Evolutionary conservation across 2,113 vertebrate species (phyloP).

Genomic region (Microtus oregoni): DNA sequence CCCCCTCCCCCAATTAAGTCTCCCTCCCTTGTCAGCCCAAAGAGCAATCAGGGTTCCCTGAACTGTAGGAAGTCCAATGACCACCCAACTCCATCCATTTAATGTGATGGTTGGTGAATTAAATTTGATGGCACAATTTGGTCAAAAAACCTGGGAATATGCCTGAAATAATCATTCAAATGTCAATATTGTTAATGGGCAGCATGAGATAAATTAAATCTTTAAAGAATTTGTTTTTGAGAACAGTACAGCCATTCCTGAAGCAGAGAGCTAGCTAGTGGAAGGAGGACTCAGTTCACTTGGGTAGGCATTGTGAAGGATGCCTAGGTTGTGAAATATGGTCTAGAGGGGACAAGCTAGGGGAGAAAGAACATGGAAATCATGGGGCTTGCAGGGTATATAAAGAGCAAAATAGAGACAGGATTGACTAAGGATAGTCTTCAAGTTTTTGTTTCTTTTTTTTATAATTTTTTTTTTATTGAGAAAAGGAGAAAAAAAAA

Average conservation of each 20-base stretch:
- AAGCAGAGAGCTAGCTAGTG: background rate
- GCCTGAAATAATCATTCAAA: background rate
- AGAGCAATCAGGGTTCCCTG: too few relatives aligned
- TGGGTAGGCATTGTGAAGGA: background rate
- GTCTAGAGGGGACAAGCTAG: background rate
- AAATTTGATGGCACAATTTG: background rate
- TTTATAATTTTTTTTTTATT: too few relatives aligned
- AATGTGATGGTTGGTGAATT: background rate
- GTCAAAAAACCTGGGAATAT: background rate
- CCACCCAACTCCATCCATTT: background rate
- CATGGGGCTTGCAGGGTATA: background rate
- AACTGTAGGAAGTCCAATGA: too few relatives aligned
- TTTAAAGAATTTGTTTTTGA: background rate
- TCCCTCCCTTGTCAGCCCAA: too few relatives aligned
- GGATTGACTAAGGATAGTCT: background rate
- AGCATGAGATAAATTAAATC: background rate
- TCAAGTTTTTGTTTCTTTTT: too few relatives aligned
- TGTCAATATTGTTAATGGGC: background rate
- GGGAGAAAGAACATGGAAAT: background rate
- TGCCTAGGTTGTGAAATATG: background rate
- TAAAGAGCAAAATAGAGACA: background rate
- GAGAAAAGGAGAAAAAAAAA: too few relatives aligned
- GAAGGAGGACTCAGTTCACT: background rate
- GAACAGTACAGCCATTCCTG: background rate
- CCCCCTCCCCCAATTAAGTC: too few relatives aligned